phyloP scores from a whole-genome alignment of 2,797 vertebrate species.

The Gadopsis marmoratus region DNA sequence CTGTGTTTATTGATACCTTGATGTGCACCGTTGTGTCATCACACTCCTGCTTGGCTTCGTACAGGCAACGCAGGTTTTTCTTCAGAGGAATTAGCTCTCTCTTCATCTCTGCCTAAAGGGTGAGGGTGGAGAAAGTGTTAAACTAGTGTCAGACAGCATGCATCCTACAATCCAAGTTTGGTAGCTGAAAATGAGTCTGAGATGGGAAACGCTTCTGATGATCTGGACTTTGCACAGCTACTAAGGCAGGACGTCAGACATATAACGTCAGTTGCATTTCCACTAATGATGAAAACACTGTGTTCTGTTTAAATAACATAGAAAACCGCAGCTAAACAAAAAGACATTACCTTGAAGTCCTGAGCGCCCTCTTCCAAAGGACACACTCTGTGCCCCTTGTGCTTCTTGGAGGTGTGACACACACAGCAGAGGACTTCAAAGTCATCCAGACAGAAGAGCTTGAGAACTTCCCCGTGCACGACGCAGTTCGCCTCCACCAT shows the following conservation, averaged over 20 bases:
- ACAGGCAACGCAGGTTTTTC: slow-evolving; percentile 83
- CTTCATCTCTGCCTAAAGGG: slow-evolving; percentile 77
- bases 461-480: slow-evolving; percentile 80
- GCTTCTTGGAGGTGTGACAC: slow-evolving; percentile 87
- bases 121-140: background rate
- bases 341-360: slow-evolving; percentile 82
- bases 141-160: background rate
- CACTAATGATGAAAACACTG: background rate
- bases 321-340: background rate
- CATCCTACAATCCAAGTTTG: too few relatives aligned
- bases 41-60: slow-evolving; percentile 87
- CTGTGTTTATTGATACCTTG: slow-evolving; percentile 85
- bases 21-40: slow-evolving; percentile 87
- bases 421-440: slow-evolving; percentile 85
- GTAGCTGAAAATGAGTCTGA: background rate
- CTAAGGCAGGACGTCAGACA: background rate
- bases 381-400: slow-evolving; percentile 83
- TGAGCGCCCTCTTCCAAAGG: slow-evolving; percentile 85
- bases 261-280: background rate
- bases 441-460: slow-evolving; percentile 85
- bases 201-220: background rate
- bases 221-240: background rate
- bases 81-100: slow-evolving; percentile 82
- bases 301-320: background rate
- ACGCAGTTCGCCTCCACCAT: slow-evolving; percentile 69